Evolutionary conservation across 2,113 vertebrate species (phyloP), one percentile per base, ranked within the genome.

Genomic region (Vulpes ferrilata): DNA sequence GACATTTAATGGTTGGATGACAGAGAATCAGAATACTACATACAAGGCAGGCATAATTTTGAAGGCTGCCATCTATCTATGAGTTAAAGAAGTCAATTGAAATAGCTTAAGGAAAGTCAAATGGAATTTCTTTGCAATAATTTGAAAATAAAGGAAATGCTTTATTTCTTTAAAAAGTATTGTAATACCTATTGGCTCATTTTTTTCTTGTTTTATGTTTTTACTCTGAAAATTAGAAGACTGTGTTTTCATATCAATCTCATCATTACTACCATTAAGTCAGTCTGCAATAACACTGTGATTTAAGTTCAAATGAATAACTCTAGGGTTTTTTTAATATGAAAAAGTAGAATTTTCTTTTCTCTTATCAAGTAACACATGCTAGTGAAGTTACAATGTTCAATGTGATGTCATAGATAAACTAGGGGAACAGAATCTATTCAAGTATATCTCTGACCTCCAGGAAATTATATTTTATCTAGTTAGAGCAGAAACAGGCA

Each of bases 1-100:
- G 76, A 71, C 76, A 93, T 93, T 96, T 92, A 87, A 83, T 62
- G 69, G 35, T 22, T 94, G 89, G 97, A 83, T 96, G 95, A 95
- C 92, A 93, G 80, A 92, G 38, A 94, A 73, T 20, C 76, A 90
- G 83, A 97, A 79, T 74, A 95, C 13, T 87, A 71, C 64, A 88
- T 80, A 84, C 32, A 92, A 90, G 65, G 15, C 10, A 87, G 67
- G 38, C 48, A 85, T 85, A 85, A 95, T 67, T 92, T 93, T 92
- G 19, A 4, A 76, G 91, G 53, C 64, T 96, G 43, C 43, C 62
- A 89, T 67, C 74, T 96, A 64, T 53, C 48, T 12, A 55, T 80
- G 62, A 92, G 43, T 85, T 85, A 76, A 80, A 93, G 19, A 96
- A 90, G 11, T 74, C 80, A 95, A 82, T 43, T 84, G 65, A 82